Base-by-base conservation (phyloP, 1,140 invertebrate species). In the Lepidurus packardi region DNA sequence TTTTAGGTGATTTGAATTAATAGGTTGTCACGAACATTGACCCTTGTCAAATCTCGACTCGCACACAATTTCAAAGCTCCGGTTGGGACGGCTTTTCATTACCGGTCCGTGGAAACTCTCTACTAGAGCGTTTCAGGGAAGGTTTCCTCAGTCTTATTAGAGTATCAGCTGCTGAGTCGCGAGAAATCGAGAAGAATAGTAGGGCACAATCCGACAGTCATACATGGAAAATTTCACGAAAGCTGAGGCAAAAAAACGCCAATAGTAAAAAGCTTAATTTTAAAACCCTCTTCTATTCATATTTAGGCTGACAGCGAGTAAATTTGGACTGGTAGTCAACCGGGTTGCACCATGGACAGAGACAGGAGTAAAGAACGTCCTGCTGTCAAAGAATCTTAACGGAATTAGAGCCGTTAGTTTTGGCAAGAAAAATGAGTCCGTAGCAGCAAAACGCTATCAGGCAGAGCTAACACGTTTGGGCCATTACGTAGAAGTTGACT, bases 361-460 rank as follows among this genome's bases (percentile, higher is more conserved):
- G 41, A 3, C 75, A 11, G 75, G 10, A 34, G n/a, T 76, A n/a
- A 76, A 44, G 41, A 76, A 76, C 41, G 21, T 76, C 7, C 75
- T 76, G 21, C 24, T 41, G 41, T 21, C 42, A 24, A 76, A 43
- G 75, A 44, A 76, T 44, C 21, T 76, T 5, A n/a, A 1, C 0
- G 21, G 75, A 76, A 21, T 43, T 25, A 24, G 75, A 34, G 24
- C 1, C 21, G 41, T 76, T 44, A 24, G 44, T 21, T 42, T 43
- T 43, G 75, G 75, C 21, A 76, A n/a, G 21, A 76, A 42, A 42
- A 43, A 21, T 76, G 75, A 76, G 3, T 41, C 75, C 42, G 41
- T 76, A 42, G 75, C 75, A 41, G 75, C 75, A 76, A 76, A 25
- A 21, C 24, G 75, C 1, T 76, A 76, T 76, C 75, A 76, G 41